Evolutionary conservation across 2,113 vertebrate species (phyloP).

Genomic region (Chelonoidis abingdonii): DNA sequence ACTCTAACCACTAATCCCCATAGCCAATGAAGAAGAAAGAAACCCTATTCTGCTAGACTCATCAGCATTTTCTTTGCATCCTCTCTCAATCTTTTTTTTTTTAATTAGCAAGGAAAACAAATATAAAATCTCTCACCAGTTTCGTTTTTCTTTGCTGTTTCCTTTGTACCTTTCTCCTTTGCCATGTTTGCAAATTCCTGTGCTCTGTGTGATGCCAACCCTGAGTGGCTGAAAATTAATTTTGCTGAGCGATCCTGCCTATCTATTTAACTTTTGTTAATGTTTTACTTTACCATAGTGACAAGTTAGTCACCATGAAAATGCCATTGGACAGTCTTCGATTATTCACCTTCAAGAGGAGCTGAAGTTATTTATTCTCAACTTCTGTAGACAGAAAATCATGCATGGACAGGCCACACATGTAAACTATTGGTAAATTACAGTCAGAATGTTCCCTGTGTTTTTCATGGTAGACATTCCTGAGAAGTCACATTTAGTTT

Average conservation of each 20-base stretch:
- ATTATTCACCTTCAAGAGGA: constrained; percentile 15
- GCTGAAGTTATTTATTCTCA: constrained; percentile 19
- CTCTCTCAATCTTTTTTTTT: background rate
- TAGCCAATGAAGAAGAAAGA: background rate
- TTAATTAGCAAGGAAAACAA: background rate
- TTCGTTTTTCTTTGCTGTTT: constrained; percentile 5
- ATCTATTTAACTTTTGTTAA: constrained; percentile 33
- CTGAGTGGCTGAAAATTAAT: background rate
- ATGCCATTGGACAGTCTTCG: constrained; percentile 37
- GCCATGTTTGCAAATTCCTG: constrained; percentile 28
- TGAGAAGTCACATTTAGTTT: background rate
- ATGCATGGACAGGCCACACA: background rate
- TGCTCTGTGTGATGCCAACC: background rate
- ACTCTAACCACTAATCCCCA: background rate
- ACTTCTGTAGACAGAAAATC: background rate
- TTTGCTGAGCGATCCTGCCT: background rate
- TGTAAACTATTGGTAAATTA: background rate
- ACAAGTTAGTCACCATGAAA: constrained; percentile 24
- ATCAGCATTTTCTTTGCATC: background rate
- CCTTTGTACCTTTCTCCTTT: background rate
- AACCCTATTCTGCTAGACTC: background rate
- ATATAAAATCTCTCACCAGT: constrained; percentile 55
- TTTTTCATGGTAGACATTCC: background rate
- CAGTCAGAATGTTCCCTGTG: background rate
- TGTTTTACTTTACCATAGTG: constrained; percentile 49